Percentiles rank a stretch among this genome's conserved stretches.
phyloP scores from a whole-genome alignment of 2,797 vertebrate genomes.

The Sciurus carolinensis region DNA sequence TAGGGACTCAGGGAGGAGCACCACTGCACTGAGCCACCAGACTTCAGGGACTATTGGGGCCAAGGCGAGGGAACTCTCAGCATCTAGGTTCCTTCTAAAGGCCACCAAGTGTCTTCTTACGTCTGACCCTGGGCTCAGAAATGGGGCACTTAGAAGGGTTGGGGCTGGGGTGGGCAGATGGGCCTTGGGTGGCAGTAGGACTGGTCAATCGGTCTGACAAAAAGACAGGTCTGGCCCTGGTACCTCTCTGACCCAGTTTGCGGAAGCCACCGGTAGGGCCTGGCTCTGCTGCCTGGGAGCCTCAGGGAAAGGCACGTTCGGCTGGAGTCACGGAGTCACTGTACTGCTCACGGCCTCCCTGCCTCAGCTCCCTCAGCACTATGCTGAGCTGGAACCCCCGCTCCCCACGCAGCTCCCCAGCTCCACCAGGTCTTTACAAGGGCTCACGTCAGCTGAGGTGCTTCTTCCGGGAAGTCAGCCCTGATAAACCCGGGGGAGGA shows the following conservation, averaged over 20 bases:
- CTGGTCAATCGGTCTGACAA: background rate
- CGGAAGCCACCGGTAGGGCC: background rate
- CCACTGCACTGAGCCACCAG: background rate
- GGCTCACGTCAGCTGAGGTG: background rate
- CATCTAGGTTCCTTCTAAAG: no score
- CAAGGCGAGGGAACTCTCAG: background rate
- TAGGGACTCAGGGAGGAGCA: rapidly evolving
- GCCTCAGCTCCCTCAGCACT: background rate
- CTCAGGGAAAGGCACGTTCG: no score
- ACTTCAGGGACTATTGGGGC: background rate
- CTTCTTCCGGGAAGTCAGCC: background rate
- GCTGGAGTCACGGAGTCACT: rapidly evolving
- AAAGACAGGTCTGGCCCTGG: no score
- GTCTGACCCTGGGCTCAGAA: background rate
- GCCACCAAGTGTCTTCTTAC: background rate
- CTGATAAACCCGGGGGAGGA: background rate
- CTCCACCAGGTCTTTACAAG: background rate
- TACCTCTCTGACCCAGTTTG: background rate
- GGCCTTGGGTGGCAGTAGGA: no score
- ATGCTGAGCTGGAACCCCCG: rapidly evolving
- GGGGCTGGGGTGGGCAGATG: no score
- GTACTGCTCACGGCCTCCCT: rapidly evolving
- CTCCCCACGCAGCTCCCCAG: background rate
- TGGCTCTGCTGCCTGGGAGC: background rate
- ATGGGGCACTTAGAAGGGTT: no score